Conservation (phyloP, 2,888 invertebrate genomes). For the Coelopa pilipes region DNA sequence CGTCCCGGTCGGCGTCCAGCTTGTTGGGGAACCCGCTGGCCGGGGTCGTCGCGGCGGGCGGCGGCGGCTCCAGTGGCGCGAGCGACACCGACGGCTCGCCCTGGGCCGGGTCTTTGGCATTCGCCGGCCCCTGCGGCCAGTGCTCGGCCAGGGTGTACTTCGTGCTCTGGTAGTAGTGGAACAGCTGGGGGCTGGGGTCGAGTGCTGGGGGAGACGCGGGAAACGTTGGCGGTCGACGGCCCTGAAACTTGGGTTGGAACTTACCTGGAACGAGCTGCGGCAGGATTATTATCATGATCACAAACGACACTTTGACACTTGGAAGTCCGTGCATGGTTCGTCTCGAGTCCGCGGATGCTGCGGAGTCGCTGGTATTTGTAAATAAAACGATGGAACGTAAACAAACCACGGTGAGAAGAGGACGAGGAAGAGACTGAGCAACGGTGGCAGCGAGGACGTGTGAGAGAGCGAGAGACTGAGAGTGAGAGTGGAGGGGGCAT, state of each 20-base stretch:
- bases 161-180: constrained; percentile 47
- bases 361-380: too few species aligned
- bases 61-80: neutral
- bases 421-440: too few species aligned
- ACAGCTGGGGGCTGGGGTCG: constrained; percentile 42
- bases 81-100: neutral
- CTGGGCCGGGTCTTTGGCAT: neutral
- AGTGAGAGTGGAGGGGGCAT: too few species aligned
- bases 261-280: neutral
- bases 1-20: constrained; percentile 24
- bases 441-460: too few species aligned
- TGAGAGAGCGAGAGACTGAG: too few species aligned
- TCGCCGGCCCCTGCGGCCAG: constrained; percentile 18
- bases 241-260: neutral
- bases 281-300: neutral
- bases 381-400: too few species aligned
- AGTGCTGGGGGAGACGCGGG: constrained; percentile 28
- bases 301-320: neutral
- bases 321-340: neutral
- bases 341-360: neutral
- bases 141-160: constrained; percentile 44
- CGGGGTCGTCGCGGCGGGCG: neutral
- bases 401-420: too few species aligned
- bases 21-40: constrained; percentile 30
- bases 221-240: neutral